Evolutionary conservation across 2,797 vertebrate genomes (phyloP), one percentile per base, ranked within the genome.

Genomic region (Menidia menidia): DNA sequence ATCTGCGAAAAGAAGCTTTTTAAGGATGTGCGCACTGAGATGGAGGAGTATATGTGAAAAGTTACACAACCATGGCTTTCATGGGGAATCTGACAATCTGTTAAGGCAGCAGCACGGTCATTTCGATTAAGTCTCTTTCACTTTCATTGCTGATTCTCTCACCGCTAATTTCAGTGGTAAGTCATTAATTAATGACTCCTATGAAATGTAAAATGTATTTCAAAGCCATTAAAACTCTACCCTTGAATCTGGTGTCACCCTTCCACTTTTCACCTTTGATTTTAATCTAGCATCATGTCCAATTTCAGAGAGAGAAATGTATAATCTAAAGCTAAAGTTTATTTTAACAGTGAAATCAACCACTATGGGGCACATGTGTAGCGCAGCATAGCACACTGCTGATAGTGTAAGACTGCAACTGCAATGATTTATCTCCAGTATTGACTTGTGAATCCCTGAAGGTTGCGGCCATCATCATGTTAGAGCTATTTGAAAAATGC

Each of bases 401-500:
- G 81, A 87, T 89, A 86, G 86, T 82, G 68, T 78, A 71, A 75
- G 82, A 90, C 87, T 73, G 73, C 63, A 71, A 72, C 62, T 52
- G 77, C 82, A 81, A 75, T 77, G 81, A 89, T 86, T 76, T 60
- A 68, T 83, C 80, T 77, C 62, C 69, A 35, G 74, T 88, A 92
- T 88, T 84, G 91, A 92, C 86, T 72, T 9, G 64, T 19, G 48
- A 77, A 74, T 85, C 91, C 89, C 89, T 80, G 85, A 90, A 92
- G 93, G 88, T 90, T 91, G 89, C 55, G 71, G 69, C 82, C 85
- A 90, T 92, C 91, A 90, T 91, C 83, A 75, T 79, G 85, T 90
- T 88, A 89, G 83, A 87, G 83, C 86, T 80, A 86, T 91, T 92
- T 93, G 90, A 93, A 90, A 89, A 91, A 90, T 88, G 88, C 92